phyloP scores from a whole-genome alignment of 2,113 vertebrate species.

The Carassius auratus region DNA sequence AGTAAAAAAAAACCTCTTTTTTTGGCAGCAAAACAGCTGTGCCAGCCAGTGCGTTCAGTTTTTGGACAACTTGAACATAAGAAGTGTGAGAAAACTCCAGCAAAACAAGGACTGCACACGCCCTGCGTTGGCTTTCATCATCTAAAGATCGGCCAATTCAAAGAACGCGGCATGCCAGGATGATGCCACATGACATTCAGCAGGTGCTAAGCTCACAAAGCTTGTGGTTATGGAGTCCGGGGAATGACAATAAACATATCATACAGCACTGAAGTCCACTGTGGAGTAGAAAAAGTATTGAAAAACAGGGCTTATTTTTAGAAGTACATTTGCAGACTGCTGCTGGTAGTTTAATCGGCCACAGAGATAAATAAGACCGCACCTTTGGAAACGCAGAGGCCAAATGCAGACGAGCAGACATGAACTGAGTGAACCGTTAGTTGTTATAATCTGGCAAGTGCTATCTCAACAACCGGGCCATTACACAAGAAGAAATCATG shows the following conservation, averaged over 20 bases:
- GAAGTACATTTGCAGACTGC: conserved; percentile 31
- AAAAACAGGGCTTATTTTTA: conserved; percentile 47
- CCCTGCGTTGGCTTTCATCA: conserved; percentile 33
- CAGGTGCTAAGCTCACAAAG: conserved; percentile 53
- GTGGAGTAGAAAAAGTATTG: conserved; percentile 69
- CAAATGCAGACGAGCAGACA: conserved; percentile 37
- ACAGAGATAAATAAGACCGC: conserved; percentile 31
- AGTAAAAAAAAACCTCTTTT: background rate
- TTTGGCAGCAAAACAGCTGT: conserved; percentile 27
- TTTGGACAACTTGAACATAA: conserved; percentile 11
- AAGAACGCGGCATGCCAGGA: conserved; percentile 24
- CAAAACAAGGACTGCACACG: conserved; percentile 20
- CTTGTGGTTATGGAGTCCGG: conserved; percentile 21
- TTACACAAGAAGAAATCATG: conserved; percentile 33
- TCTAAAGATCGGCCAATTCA: conserved; percentile 40
- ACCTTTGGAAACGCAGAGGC: conserved; percentile 32
- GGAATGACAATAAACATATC: conserved; percentile 81
- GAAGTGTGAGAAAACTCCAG: conserved; percentile 27
- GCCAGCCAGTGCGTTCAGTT: background rate
- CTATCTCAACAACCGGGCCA: conserved; percentile 34
- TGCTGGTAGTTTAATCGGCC: conserved; percentile 40
- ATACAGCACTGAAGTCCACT: conserved; percentile 34
- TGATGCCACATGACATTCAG: conserved; percentile 34
- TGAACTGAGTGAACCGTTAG: conserved; percentile 49
- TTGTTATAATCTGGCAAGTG: conserved; percentile 30